phyloP scores from a whole-genome alignment of 1,140 invertebrate species.

The Wiebesia pumilae region DNA sequence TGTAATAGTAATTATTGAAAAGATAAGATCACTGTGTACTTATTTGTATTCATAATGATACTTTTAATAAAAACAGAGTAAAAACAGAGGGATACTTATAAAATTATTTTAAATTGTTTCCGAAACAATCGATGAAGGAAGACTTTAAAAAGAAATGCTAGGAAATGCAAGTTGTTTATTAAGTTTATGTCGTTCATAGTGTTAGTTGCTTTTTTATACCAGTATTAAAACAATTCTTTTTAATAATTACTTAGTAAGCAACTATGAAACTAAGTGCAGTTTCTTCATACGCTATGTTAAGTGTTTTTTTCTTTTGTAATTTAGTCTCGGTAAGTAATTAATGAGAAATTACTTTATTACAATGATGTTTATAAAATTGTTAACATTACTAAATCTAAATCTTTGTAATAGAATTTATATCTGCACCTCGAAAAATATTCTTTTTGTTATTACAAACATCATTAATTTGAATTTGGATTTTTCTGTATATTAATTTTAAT shows the following conservation, averaged over 20 bases:
- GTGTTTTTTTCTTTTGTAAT: constrained; percentile 12
- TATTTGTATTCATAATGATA: background rate
- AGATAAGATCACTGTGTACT: background rate
- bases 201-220: constrained; percentile 24
- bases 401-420: too few relatives aligned
- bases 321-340: constrained; percentile 20
- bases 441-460: background rate
- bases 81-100: background rate
- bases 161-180: background rate
- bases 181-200: background rate
- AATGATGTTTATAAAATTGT: too few relatives aligned
- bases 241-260: background rate
- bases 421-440: background rate
- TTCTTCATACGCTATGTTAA: background rate
- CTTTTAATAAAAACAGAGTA: background rate
- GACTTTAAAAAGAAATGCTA: constrained; percentile 20
- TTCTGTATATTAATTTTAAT: too few relatives aligned
- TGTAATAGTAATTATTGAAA: background rate
- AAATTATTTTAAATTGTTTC: constrained; percentile 15
- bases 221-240: background rate
- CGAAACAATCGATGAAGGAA: constrained; percentile 13
- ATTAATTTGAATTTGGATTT: background rate
- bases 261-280: constrained; percentile 16
- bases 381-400: too few relatives aligned
- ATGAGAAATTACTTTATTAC: background rate